These are phyloP conservation scores for Microctenopoma lineatum DNA, from an alignment of 2,797 vertebrate genomes.

Conservation along the genomic window DNA sequence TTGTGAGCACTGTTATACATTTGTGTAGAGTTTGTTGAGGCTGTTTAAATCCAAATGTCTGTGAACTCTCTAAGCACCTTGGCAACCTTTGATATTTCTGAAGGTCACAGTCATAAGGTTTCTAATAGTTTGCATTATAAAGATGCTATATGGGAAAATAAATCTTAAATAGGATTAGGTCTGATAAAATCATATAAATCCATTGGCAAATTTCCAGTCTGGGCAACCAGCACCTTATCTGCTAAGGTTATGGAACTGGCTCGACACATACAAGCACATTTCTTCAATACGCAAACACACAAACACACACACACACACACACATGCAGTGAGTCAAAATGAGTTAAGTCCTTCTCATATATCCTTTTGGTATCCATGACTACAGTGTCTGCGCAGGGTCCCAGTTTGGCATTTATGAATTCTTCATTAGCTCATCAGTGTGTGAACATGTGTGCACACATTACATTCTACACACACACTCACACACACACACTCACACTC, in stretches of 20 bases:
- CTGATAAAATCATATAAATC: background rate
- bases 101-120: background rate
- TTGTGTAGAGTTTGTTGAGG: background rate
- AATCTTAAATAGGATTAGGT: background rate
- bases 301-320: constrained; percentile 5
- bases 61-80: background rate
- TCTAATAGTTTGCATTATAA: background rate
- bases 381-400: constrained; percentile 57
- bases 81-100: constrained; percentile 21
- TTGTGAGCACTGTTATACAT: too few relatives aligned
- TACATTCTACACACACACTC: constrained; percentile 18
- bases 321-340: constrained; percentile 16
- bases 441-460: constrained; percentile 24
- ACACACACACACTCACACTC: constrained; percentile 38
- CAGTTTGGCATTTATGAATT: constrained; percentile 75
- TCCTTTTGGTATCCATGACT: constrained; percentile 71
- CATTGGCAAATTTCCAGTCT: background rate
- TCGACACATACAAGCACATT: background rate
- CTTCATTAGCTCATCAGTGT: constrained; percentile 67
- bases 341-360: constrained; percentile 51
- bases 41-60: background rate
- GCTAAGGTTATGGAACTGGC: background rate
- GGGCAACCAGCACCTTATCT: background rate
- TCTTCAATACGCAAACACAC: background rate
- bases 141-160: background rate